These are phyloP conservation scores for Theodoxus fluviatilis DNA, from an alignment of 2,888 invertebrate species.

Conservation along the genomic window DNA sequence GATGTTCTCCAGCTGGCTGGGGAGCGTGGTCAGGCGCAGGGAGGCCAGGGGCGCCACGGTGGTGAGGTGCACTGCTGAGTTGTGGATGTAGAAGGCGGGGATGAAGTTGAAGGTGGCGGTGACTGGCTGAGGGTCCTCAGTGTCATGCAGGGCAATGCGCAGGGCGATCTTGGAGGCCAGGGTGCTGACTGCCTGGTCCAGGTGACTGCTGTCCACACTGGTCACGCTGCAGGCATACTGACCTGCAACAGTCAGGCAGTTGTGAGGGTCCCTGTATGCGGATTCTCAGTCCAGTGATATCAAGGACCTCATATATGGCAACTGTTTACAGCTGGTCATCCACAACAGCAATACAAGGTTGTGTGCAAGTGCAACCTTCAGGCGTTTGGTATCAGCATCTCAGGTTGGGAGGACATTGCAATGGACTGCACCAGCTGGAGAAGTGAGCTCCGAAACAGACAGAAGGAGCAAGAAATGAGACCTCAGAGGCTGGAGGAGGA, in stretches of 20 bases:
- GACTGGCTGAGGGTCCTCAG: slow-evolving; percentile 46
- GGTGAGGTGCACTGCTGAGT: slow-evolving; percentile 52
- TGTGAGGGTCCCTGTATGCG: neutral
- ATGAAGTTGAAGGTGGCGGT: slow-evolving; percentile 46
- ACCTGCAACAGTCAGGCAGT: slow-evolving; percentile 8
- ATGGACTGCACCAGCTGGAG: no score
- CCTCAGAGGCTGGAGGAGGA: no score
- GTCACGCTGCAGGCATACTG: slow-evolving; percentile 23
- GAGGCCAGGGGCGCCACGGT: slow-evolving; percentile 47
- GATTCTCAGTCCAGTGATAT: no score
- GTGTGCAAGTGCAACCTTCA: no score
- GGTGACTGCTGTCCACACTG: slow-evolving; percentile 13
- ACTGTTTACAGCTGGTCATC: no score
- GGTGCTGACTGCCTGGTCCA: slow-evolving; percentile 42
- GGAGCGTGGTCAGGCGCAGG: slow-evolving; percentile 44
- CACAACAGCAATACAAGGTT: no score
- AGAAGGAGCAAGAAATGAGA: no score
- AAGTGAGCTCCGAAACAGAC: no score
- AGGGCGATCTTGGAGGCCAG: slow-evolving; percentile 44
- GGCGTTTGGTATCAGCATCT: no score
- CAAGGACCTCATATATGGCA: no score
- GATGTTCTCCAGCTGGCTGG: slow-evolving; percentile 43
- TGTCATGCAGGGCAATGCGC: slow-evolving; percentile 41
- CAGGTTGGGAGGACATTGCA: no score
- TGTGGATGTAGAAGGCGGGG: slow-evolving; percentile 58